phyloP scores from a whole-genome alignment of 1,140 invertebrate species.

The Octopus sinensis region DNA sequence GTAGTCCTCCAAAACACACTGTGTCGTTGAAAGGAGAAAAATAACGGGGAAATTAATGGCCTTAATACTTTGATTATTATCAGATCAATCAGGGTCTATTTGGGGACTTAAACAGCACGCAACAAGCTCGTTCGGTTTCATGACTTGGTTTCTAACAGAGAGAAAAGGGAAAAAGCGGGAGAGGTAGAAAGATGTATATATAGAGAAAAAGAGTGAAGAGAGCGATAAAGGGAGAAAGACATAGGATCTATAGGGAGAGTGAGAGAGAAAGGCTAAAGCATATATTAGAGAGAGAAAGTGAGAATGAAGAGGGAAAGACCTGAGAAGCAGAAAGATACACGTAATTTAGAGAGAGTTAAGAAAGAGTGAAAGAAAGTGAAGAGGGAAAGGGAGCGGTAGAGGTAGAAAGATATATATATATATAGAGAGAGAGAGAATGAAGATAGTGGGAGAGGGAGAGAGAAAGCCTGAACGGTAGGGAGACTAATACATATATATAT shows the following conservation, averaged over 20 bases:
- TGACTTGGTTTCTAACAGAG: too few relatives aligned
- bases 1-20: too few relatives aligned
- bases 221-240: not conserved
- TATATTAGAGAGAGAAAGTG: not conserved
- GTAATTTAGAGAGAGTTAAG: not conserved
- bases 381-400: not conserved
- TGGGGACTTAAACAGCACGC: too few relatives aligned
- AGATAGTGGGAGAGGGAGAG: not conserved
- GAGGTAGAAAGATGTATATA: too few relatives aligned
- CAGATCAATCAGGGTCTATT: too few relatives aligned
- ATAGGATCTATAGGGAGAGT: too few relatives aligned
- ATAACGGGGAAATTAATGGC: too few relatives aligned
- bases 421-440: not conserved
- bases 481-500: not conserved
- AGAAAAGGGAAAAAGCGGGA: too few relatives aligned
- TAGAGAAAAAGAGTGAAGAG: not conserved
- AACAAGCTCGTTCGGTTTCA: too few relatives aligned
- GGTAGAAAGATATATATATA: not conserved
- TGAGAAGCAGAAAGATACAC: not conserved
- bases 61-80: too few relatives aligned
- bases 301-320: not conserved
- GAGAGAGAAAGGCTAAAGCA: not conserved
- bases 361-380: not conserved
- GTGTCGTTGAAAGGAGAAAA: too few relatives aligned
- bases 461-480: not conserved